Evolutionary conservation across 2,888 invertebrate genomes (phyloP).

Genomic region (Cheilosia variabilis): DNA sequence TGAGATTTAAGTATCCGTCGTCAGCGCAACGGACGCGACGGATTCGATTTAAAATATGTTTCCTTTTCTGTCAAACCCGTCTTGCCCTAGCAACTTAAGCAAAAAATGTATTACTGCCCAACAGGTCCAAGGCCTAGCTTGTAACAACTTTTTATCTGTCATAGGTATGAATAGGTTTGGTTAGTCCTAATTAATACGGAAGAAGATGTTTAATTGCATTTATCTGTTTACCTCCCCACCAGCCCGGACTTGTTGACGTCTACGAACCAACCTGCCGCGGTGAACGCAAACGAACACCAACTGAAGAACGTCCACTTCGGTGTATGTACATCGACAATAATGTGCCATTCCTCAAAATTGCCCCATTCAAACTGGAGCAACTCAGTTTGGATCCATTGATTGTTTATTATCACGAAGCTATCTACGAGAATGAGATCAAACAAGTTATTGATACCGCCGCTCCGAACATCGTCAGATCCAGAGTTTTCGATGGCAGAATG

Average conservation of each 20-base stretch:
- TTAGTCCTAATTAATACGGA: no score
- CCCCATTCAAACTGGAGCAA: slow-evolving; percentile 84
- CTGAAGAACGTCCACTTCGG: slow-evolving; percentile 77
- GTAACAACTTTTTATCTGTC: no score
- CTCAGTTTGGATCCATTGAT: slow-evolving; percentile 84
- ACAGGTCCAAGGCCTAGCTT: no score
- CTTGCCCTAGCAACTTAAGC: no score
- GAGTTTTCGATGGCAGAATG: neutral
- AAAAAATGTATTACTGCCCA: no score
- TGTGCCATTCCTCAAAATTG: slow-evolving; percentile 80
- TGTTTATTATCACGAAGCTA: slow-evolving; percentile 84
- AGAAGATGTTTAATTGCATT: no score
- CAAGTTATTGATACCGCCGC: slow-evolving; percentile 82
- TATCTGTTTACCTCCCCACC: neutral
- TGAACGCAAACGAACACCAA: slow-evolving; percentile 83
- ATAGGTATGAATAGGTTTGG: no score
- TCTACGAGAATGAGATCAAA: slow-evolving; percentile 85
- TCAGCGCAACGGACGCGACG: no score
- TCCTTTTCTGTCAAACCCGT: no score
- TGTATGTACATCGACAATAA: slow-evolving; percentile 76
- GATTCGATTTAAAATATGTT: no score
- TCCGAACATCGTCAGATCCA: neutral
- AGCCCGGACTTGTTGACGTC: neutral
- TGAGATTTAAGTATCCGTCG: no score
- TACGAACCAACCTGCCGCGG: slow-evolving; percentile 82